Conservation (phyloP, 2,888 invertebrate species). For the Lepas anatifera region DNA sequence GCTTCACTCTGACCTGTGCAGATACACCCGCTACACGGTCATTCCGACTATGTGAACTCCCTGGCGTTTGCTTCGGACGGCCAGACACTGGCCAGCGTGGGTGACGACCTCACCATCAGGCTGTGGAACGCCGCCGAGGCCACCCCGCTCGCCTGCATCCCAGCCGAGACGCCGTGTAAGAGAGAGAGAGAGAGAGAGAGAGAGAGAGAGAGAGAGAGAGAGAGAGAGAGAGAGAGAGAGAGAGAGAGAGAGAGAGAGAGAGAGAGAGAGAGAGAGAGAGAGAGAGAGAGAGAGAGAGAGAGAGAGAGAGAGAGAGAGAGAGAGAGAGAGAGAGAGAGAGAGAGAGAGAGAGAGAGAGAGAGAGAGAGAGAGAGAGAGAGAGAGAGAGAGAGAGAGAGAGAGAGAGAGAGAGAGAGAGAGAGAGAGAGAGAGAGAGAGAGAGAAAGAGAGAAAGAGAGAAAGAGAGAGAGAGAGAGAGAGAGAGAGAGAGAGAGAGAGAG, state of each 20-base stretch:
- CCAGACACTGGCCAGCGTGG: conserved; percentile 54
- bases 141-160: conserved; percentile 16
- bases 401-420: too few species aligned
- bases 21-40: conserved; percentile 45
- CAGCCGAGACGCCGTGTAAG: conserved; percentile 12
- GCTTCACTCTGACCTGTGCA: too few species aligned
- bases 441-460: not conserved
- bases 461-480: not conserved
- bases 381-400: too few species aligned
- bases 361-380: too few species aligned
- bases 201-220: not conserved
- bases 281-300: not conserved
- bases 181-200: not conserved
- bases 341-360: too few species aligned
- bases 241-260: not conserved
- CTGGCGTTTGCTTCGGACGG: conserved; percentile 56
- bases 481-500: not conserved
- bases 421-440: too few species aligned
- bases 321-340: too few species aligned
- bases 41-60: conserved; percentile 55
- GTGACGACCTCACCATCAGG: conserved; percentile 61
- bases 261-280: too few species aligned
- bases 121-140: conserved; percentile 45
- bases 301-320: too few species aligned
- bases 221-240: not conserved